Conservation (phyloP, 2,113 vertebrate genomes). For the Pollachius pollachius region DNA sequence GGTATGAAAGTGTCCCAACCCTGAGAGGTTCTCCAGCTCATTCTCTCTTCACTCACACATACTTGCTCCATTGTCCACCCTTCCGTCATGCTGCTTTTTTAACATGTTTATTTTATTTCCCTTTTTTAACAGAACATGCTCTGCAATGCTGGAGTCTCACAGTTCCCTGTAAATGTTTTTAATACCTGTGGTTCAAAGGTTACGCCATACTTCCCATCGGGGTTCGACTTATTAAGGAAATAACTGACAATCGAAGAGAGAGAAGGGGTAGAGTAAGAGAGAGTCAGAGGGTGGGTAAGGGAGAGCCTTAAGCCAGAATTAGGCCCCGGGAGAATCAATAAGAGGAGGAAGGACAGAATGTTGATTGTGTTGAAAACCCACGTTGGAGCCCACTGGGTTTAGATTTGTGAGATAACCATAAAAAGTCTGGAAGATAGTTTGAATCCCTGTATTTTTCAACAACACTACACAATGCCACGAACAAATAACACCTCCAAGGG, state of each 20-base stretch:
- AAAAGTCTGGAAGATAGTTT: too few species aligned
- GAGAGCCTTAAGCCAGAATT: constrained; percentile 11
- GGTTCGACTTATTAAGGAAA: background rate
- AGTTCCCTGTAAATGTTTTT: background rate
- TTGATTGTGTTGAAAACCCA: background rate
- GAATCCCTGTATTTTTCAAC: too few species aligned
- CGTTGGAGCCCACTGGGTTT: background rate
- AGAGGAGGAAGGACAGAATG: background rate
- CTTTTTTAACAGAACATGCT: too few species aligned
- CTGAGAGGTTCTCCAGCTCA: too few species aligned
- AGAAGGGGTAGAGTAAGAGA: constrained; percentile 10
- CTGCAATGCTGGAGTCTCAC: background rate
- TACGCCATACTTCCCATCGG: background rate
- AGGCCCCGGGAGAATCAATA: background rate
- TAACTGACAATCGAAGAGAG: background rate
- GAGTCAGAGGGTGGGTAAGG: constrained; percentile 1
- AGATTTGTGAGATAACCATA: too few species aligned
- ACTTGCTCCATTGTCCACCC: too few species aligned
- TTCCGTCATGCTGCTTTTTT: too few species aligned
- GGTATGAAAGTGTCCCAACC: too few species aligned
- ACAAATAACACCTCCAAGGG: too few species aligned
- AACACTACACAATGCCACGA: too few species aligned
- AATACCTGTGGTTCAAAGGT: background rate
- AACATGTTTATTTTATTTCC: too few species aligned
- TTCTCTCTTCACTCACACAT: too few species aligned